Evolutionary conservation across 2,797 vertebrate genomes (phyloP), one percentile per base, ranked within the genome.

Genomic region (Pempheris klunzingeri): DNA sequence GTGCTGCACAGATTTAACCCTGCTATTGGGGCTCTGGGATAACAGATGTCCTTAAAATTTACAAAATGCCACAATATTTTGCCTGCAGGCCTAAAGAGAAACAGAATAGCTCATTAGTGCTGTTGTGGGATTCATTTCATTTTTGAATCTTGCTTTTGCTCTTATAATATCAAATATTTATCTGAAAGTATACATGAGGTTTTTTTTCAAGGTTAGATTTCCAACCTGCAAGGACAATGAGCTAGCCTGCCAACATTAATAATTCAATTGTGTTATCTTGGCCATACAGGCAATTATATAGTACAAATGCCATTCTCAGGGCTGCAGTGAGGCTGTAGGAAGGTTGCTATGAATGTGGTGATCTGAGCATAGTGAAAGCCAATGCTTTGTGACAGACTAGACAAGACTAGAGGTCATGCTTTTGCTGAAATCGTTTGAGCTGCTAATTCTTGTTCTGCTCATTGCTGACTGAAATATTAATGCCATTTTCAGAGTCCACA

Each of bases 401-500:
- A 49, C n/a, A n/a, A n/a, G n/a, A 62, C 71, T 38, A 14, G 53
- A 76, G 52, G 64, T 54, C 11, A 15, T 22, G 34, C 10, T 26
- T 52, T 36, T 47, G 43, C 71, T 41, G 26, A 53, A 61, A 67
- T 66, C 2, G 0, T 2, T 69, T 69, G 26, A 52, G 26, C 53
- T 70, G 65, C 38, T 62, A 13, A 28, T 64, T 63, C 24, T 71
- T 57, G 65, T 65, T 74, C 59, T 63, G 26, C 68, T 75, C 44
- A 36, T 60, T 49, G 28, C 52, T 80, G 58, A 72, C 63, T 84
- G 47, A 86, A 87, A 81, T 77, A 87, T 87, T 50, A 60, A 73
- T 86, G 54, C 24, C 26, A 8, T 84, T 88, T 46, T 11, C 90
- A 97, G 96, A 96, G 95, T 89, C 97, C 97, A 0, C 93, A 93